These are phyloP conservation scores for Oxyscelio sp. DNA, from an alignment of 2,888 invertebrate species.

Conservation along the genomic window DNA sequence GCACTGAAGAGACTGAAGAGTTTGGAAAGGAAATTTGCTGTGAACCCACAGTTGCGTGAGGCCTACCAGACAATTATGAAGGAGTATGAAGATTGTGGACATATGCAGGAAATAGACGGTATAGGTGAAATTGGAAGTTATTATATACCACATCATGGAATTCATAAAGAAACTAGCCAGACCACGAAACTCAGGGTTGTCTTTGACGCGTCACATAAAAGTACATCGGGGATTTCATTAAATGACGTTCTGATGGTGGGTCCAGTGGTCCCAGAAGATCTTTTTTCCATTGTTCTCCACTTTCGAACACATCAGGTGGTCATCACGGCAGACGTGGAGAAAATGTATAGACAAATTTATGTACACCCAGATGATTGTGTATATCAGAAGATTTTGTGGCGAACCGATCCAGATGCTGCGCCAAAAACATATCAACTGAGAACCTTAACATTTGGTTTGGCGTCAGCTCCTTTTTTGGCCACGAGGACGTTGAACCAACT, in stretches of 20 bases:
- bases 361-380: slow-evolving; percentile 11
- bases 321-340: background rate
- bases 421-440: slow-evolving; percentile 9
- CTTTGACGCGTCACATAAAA: slow-evolving; percentile 4
- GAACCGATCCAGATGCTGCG: background rate
- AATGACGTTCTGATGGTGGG: slow-evolving; percentile 20
- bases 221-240: background rate
- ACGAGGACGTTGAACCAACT: slow-evolving; percentile 10
- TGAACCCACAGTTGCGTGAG: background rate
- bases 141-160: slow-evolving; percentile 22
- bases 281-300: slow-evolving; percentile 1
- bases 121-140: background rate
- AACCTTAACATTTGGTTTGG: background rate
- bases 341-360: slow-evolving; percentile 10
- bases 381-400: slow-evolving; percentile 12
- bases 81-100: slow-evolving; percentile 1
- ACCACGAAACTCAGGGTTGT: slow-evolving; percentile 18
- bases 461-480: slow-evolving; percentile 7
- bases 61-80: background rate
- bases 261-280: slow-evolving; percentile 9
- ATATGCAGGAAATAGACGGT: background rate
- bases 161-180: background rate
- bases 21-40: background rate
- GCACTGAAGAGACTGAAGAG: background rate
- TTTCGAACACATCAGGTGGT: slow-evolving; percentile 8